Base-by-base conservation (phyloP, 2,113 vertebrate genomes). In the Zosterops pallidus region DNA sequence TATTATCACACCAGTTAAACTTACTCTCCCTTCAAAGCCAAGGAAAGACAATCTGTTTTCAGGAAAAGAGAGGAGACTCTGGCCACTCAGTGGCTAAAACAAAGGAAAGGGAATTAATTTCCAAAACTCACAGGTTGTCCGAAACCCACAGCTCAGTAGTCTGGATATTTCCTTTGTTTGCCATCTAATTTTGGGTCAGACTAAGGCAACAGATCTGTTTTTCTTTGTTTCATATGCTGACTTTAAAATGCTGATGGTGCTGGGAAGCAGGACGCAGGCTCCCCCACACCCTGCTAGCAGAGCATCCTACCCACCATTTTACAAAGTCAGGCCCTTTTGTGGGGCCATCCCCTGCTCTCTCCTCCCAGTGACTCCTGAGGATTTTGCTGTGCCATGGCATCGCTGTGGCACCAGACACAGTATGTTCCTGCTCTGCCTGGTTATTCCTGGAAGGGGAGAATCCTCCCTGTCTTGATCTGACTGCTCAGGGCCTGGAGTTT, bases 361-460 rank as follows among this genome's bases (percentile, higher is more conserved):
- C 28, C 20, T 83, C 12, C 10, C 31, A 67, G 18, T 16, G 41
- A n/a, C 31, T 68, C 55, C 50, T 46, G 41, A 82, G 41, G 37
- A 41, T 57, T 57, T 70, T 67, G 52, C 24, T 2, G 2, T n/a
- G n/a, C 47, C 42, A 14, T 11, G 6, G n/a, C 42, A 44, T 14
- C 0, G 0, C 28, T 78, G 53, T 35, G 29, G 65, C 8, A 37
- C 7, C 24, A 84, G 23, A 44, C 9, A 86, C 29, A 41, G 23
- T 7, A 26, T 22, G 4, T 12, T 57, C 18, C 26, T 78, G 23
- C 37, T 76, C n/a, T 75, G 19, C 16, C 53, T 57, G 12, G 8
- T n/a, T 76, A 67, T 62, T 75, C 42, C 80, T 67, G 47, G 46
- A 8, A 65, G 14, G 3, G 33, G 26, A 14, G 21, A 84, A 44